Evolutionary conservation across 2,888 invertebrate genomes (phyloP), one percentile per base, ranked within the genome.

Genomic region (Lasius fuliginosus): DNA sequence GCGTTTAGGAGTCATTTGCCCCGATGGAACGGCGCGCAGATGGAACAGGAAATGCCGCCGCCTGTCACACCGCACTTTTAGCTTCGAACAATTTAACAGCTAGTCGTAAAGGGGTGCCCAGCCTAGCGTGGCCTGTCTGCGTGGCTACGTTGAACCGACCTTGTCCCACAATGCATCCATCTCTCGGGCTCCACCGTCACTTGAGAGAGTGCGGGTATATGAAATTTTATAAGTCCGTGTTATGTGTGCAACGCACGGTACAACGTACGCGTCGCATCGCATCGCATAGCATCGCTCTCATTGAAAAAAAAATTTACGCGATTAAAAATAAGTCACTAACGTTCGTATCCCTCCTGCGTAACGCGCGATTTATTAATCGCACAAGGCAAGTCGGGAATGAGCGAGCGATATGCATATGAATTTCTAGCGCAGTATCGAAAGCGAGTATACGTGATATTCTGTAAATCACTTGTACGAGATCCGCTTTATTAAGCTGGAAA

Each of bases 151-250:
- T 83, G 85, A 87, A 87, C 87, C 90, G 91, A 92, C 91, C 92
- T 92, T 91, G 92, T 91, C 91, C 92, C 90, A 92, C 90, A 91
- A 91, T 90, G 89, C 89, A 89, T 81, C 87, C 89, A 89, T 76
- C 87, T 89, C 69, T 75, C n/a, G 79, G 86, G 84, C 87, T 84
- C 73, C 75, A 77, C 69, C 76, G 36, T 67, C 60, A 11, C 46
- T 27, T n/a, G 49, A 49, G 42, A 42, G 49, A 49, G n/a, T 36
- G 46, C 49, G 15, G 42, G n/a, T 64, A 64, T 68, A 40, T 62
- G 84, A 68, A 85, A 84, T 87, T 89, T 87, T 85, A 83, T 73
- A 86, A 82, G 83, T 68, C 15, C 27, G 12, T 12, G 27, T 23
- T 64, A 27, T 15, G 0, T 46, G 15, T 46, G 15, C 46, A 42